Conservation (phyloP, 2,113 vertebrate genomes). For the Microtus richardsoni region DNA sequence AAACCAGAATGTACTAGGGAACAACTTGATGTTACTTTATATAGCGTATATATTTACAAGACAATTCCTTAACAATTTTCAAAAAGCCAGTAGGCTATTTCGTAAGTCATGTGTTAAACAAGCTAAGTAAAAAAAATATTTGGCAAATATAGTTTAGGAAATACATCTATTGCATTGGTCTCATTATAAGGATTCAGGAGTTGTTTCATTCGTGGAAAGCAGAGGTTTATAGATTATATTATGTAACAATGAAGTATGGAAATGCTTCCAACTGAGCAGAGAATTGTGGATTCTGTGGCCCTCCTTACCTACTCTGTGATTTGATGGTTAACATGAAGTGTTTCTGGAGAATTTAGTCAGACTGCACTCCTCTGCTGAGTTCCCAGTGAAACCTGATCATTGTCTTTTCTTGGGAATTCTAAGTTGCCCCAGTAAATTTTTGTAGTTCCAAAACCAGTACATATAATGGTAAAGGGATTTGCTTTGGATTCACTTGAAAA, state of each 20-base stretch:
- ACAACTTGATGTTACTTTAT: background rate
- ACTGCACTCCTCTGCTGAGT: conserved; percentile 5
- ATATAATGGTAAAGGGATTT: conserved; percentile 57
- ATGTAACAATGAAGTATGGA: background rate
- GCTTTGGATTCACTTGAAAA: conserved; percentile 61
- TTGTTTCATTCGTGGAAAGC: background rate
- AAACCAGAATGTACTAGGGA: background rate
- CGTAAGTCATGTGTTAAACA: background rate
- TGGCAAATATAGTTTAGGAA: background rate
- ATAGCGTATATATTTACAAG: background rate
- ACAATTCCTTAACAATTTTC: background rate
- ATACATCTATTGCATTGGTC: background rate
- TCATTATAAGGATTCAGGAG: background rate
- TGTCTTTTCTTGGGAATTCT: conserved; percentile 55
- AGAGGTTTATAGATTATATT: background rate
- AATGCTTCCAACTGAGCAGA: background rate
- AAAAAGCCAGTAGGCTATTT: background rate
- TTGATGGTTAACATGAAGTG: background rate
- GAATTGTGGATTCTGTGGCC: background rate
- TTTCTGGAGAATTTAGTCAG: background rate
- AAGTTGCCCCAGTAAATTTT: conserved; percentile 4
- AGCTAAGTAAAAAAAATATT: conserved; percentile 36
- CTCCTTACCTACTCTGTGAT: background rate
- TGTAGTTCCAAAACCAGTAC: conserved; percentile 37
- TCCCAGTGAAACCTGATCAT: conserved; percentile 5